A percentile compares a stretch with the other conserved stretches of the same genome.
These are phyloP conservation scores for Pangasius sanitwongsei DNA, from an alignment of 2,797 vertebrate species.

Conservation along the genomic window DNA sequence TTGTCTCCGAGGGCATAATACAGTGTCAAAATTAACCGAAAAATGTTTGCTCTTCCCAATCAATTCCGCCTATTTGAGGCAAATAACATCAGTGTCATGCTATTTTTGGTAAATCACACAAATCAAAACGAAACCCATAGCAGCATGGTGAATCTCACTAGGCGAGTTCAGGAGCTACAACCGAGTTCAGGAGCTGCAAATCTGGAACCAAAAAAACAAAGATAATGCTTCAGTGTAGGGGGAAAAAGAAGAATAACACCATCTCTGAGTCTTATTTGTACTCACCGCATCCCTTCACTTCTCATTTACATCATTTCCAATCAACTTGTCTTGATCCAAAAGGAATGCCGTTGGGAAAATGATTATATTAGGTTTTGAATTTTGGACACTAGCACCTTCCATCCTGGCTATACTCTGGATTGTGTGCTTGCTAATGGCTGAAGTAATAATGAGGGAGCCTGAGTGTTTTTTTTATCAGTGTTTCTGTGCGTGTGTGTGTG, in stretches of 20 bases:
- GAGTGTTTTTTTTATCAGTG: neutral
- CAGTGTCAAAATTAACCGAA: neutral
- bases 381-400: neutral
- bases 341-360: neutral
- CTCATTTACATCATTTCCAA: neutral
- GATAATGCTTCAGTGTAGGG: neutral
- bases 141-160: neutral
- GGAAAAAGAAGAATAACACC: neutral
- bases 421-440: slow-evolving; percentile 27
- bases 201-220: neutral
- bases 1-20: neutral
- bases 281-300: neutral
- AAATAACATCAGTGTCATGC: slow-evolving; percentile 5
- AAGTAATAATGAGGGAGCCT: slow-evolving; percentile 13
- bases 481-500: slow-evolving; percentile 5
- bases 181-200: too few species aligned
- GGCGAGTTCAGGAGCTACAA: neutral
- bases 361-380: neutral
- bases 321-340: neutral
- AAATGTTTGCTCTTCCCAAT: neutral
- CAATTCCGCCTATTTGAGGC: neutral
- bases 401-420: neutral
- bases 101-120: slow-evolving; percentile 10
- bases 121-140: neutral
- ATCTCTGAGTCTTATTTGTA: neutral